Conservation (phyloP, 2,888 invertebrate species). For the Thelaira solivaga region DNA sequence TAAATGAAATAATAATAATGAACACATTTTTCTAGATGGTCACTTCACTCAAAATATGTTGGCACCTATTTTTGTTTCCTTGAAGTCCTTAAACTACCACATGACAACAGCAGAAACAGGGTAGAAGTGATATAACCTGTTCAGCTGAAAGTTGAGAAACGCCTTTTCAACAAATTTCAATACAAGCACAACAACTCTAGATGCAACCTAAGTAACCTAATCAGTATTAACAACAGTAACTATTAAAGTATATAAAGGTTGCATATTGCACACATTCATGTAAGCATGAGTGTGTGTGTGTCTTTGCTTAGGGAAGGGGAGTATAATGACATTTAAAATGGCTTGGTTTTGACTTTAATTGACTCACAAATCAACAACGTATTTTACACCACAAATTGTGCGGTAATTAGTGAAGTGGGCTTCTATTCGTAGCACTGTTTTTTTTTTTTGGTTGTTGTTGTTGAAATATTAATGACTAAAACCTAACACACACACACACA, state of each 20-base stretch:
- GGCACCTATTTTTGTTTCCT: conserved; percentile 8
- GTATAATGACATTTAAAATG: conserved; percentile 58
- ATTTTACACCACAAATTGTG: conserved; percentile 72
- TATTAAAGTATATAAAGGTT: conserved; percentile 14
- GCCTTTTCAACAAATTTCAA: conserved; percentile 43
- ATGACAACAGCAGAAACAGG: background rate
- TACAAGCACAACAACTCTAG: conserved; percentile 37
- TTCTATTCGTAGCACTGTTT: conserved; percentile 16
- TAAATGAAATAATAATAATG: too few relatives aligned
- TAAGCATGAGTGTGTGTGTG: background rate
- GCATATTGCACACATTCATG: background rate
- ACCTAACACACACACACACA: background rate
- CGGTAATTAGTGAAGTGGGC: conserved; percentile 68
- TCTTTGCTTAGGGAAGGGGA: background rate
- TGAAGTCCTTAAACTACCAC: background rate
- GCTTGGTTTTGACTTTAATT: conserved; percentile 74
- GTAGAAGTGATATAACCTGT: conserved; percentile 41
- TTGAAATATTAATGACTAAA: conserved; percentile 51
- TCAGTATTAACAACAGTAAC: background rate
- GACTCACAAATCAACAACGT: conserved; percentile 76
- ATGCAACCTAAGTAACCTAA: background rate
- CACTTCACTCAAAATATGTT: background rate
- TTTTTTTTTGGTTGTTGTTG: background rate
- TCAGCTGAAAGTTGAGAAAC: conserved; percentile 20
- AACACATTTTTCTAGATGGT: too few relatives aligned